phyloP scores from a whole-genome alignment of 2,113 vertebrate species.

The Parus major region DNA sequence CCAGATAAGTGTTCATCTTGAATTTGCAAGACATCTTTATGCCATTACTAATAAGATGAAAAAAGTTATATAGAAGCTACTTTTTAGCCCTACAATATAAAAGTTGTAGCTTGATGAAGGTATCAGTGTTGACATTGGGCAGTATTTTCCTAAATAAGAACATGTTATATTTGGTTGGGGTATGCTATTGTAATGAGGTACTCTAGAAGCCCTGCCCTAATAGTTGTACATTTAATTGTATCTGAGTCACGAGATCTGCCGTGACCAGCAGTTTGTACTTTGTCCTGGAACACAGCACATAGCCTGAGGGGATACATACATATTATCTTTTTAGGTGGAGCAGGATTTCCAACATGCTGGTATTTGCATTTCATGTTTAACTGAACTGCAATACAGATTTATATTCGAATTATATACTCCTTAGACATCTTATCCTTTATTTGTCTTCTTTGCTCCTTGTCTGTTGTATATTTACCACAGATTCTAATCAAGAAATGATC shows the following conservation, averaged over 20 bases:
- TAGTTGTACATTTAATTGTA: not conserved
- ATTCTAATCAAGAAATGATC: not conserved
- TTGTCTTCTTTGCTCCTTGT: not conserved
- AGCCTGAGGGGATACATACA: not conserved
- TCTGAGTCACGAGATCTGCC: not conserved
- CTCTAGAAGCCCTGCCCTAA: not conserved
- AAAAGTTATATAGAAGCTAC: not conserved
- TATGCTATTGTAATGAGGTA: not conserved
- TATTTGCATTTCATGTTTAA: conserved; percentile 45
- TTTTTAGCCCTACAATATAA: not conserved
- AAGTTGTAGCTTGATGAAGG: not conserved
- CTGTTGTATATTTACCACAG: not conserved
- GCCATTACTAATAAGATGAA: not conserved
- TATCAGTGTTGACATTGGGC: not conserved
- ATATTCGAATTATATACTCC: not conserved
- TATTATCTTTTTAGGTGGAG: conserved; percentile 58
- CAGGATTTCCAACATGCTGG: not conserved
- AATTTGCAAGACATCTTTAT: not conserved
- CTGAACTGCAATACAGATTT: conserved; percentile 5
- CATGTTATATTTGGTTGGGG: not conserved
- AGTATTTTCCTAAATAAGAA: not conserved
- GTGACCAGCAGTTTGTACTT: not conserved
- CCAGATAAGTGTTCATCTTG: not conserved
- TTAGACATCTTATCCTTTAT: not conserved
- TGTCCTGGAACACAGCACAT: not conserved